Conservation (phyloP, 2,888 invertebrate species). For the Prenolepis imparis region DNA sequence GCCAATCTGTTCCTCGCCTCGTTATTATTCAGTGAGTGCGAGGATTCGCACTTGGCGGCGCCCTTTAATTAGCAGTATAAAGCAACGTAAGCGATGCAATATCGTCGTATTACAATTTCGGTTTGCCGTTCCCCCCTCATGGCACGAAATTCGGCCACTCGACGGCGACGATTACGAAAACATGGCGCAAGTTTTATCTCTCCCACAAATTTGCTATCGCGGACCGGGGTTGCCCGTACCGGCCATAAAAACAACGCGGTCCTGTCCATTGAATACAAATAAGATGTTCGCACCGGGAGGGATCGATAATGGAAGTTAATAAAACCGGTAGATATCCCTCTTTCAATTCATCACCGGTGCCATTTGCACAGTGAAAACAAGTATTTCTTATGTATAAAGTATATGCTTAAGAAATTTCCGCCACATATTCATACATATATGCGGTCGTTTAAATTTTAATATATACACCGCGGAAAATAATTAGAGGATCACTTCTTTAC, state of each 20-base stretch:
- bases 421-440: not conserved
- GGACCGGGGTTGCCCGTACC: constrained; percentile 48
- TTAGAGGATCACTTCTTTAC: not conserved
- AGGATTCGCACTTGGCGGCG: constrained; percentile 53
- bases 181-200: constrained; percentile 75
- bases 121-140: constrained; percentile 23
- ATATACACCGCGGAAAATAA: not conserved
- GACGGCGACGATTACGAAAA: constrained; percentile 70
- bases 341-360: constrained; percentile 61
- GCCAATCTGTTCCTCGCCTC: constrained; percentile 27
- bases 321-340: constrained; percentile 61
- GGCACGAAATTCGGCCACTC: constrained; percentile 49
- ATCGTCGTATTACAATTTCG: constrained; percentile 47
- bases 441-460: not conserved
- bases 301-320: constrained; percentile 65
- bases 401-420: not conserved
- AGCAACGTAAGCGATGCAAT: constrained; percentile 36
- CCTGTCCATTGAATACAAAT: constrained; percentile 74
- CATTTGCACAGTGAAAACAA: constrained; percentile 22
- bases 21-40: constrained; percentile 51
- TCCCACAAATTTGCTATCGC: constrained; percentile 69
- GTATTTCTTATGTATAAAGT: not conserved
- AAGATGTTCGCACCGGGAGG: constrained; percentile 65
- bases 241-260: constrained; percentile 57
- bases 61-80: constrained; percentile 52